Base-by-base conservation (phyloP, 2,888 invertebrate genomes). In the Heliconius erato region DNA sequence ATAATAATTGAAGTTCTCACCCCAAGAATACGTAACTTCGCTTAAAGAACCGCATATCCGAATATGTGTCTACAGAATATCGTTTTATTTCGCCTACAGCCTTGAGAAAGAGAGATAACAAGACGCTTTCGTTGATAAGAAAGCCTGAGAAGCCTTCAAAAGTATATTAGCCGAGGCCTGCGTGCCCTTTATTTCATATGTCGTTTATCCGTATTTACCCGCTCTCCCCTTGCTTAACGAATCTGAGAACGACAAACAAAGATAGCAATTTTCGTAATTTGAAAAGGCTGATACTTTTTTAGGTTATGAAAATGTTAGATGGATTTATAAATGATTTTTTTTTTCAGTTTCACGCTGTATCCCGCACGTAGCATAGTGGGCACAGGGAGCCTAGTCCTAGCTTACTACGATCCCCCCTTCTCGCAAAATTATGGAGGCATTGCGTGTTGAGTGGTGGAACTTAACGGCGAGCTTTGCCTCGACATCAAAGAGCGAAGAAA, bases 41-140 rank as follows among this genome's bases (percentile, higher is more conserved):
- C 40, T 71, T 74, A 80, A 67, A 74, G 74, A 81, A 78, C 71
- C 77, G 32, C 44, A 81, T 77, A 83, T 80, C 72, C 67, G 78
- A 63, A 86, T 84, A 83, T 82, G 84, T 82, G 81, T 82, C 76
- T 79, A 82, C 81, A 78, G 83, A 84, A 86, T 85, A 88, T 86
- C 85, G 83, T 85, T 86, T 86, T 85, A 86, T 87, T 86, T 86
- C 88, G 86, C 85, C 85, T 80, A 85, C 86, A 87, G 86, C 88
- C 87, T 88, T 84, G 87, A 86, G 87, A 85, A 84, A 86, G 79
- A 85, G 85, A 89, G 90, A 91, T 90, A 91, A 90, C 88, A 87
- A 86, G 87, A 87, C 87, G 88, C 87, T 89, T 88, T 87, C 81
- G 44, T 86, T 86, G 89, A 90, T 90, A 91, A 91, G 89, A 86